phyloP scores from a whole-genome alignment of 2,797 vertebrate genomes.

The Aulostomus chinensis region DNA sequence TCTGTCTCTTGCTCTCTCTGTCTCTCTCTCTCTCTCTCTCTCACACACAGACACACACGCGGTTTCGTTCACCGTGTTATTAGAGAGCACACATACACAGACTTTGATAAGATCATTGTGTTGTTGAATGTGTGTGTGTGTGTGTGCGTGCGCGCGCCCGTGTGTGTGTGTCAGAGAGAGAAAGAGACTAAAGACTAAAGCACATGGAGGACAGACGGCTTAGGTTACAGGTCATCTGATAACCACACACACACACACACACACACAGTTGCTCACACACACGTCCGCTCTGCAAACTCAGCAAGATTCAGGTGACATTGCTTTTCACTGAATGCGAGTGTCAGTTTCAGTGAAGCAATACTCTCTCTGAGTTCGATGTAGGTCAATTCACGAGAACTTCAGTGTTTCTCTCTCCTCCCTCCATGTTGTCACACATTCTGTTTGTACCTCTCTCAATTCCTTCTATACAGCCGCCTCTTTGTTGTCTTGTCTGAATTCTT shows the following conservation, averaged over 20 bases:
- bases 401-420: constrained; percentile 20
- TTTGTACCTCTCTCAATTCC: not conserved
- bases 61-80: too few relatives aligned
- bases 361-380: constrained; percentile 67
- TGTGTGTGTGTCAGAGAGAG: not conserved
- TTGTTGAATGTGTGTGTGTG: constrained; percentile 31
- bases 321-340: constrained; percentile 69
- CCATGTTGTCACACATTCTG: constrained; percentile 13
- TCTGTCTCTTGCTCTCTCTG: not conserved
- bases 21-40: not conserved
- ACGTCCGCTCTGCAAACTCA: constrained; percentile 61
- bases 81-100: constrained; percentile 1
- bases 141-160: constrained; percentile 10
- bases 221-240: constrained; percentile 77
- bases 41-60: constrained; percentile 14
- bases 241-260: constrained; percentile 33
- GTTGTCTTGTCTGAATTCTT: too few relatives aligned
- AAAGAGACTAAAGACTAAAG: constrained; percentile 38
- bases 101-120: constrained; percentile 31
- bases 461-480: not conserved
- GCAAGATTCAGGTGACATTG: constrained; percentile 76
- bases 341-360: constrained; percentile 67
- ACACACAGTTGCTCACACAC: constrained; percentile 27
- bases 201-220: constrained; percentile 73
- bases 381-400: constrained; percentile 40